Evolutionary conservation across 2,797 vertebrate species (phyloP).

Genomic region (Australoheros facetus): DNA sequence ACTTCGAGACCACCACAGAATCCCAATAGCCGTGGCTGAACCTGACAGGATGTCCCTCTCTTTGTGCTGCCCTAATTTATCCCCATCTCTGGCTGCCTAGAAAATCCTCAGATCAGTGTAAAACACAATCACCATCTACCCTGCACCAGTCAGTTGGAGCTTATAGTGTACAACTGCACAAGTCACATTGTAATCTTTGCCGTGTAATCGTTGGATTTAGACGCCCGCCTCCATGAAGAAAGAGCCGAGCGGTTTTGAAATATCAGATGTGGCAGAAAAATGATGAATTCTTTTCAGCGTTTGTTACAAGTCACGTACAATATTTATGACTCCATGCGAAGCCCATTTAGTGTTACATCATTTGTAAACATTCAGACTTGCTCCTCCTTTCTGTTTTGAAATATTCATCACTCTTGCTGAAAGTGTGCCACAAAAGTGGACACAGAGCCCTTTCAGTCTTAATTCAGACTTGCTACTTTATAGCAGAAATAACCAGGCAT

Average conservation of each 20-base stretch:
- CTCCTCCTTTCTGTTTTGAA: constrained; percentile 40
- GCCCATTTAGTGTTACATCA: constrained; percentile 44
- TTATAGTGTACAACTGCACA: constrained; percentile 64
- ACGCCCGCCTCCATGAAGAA: constrained; percentile 34
- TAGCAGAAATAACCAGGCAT: constrained; percentile 8
- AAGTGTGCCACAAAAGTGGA: constrained; percentile 9
- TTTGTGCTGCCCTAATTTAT: constrained; percentile 58
- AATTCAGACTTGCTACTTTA: not conserved
- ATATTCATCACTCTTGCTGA: constrained; percentile 31
- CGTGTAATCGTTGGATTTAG: constrained; percentile 76
- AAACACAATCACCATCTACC: constrained; percentile 66
- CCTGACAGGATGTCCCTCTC: constrained; percentile 59
- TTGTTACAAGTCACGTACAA: constrained; percentile 38
- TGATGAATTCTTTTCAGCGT: constrained; percentile 48
- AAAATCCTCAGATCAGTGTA: constrained; percentile 72
- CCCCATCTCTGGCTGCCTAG: constrained; percentile 52
- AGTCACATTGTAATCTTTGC: constrained; percentile 78
- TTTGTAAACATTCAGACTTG: constrained; percentile 50
- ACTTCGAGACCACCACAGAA: constrained; percentile 20
- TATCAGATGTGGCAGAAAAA: constrained; percentile 62
- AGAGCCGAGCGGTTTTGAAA: constrained; percentile 57
- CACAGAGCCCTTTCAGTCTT: not conserved
- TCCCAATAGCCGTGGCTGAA: constrained; percentile 25
- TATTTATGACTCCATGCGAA: constrained; percentile 35
- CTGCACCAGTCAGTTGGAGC: constrained; percentile 46